phyloP scores from a whole-genome alignment of 92 coral and sea anemone genomes.

The Desmophyllum pertusum region DNA sequence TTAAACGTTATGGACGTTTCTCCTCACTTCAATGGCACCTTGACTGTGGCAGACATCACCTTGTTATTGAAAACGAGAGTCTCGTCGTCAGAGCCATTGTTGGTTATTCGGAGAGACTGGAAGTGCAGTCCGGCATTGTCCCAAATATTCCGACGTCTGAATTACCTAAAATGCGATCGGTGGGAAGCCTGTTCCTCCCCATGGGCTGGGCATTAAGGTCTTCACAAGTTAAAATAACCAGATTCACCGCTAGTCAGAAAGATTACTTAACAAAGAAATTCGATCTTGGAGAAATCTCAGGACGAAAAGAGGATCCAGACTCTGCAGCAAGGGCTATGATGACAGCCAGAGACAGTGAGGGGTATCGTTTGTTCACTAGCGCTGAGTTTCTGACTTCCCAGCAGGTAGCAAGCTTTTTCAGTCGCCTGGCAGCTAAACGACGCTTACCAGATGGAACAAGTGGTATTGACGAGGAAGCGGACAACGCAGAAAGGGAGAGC shows the following conservation, averaged over 20 bases:
- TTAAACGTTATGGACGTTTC: constrained; percentile 19
- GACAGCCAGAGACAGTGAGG: constrained; percentile 5
- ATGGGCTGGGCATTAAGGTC: constrained; percentile 35
- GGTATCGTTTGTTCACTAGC: constrained; percentile 33
- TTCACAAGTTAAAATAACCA: too few relatives aligned
- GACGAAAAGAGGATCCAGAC: constrained; percentile 39
- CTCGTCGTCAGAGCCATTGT: neutral
- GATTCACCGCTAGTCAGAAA: constrained; percentile 24
- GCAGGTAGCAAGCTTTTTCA: constrained; percentile 45
- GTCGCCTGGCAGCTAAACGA: constrained; percentile 42
- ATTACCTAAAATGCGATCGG: neutral
- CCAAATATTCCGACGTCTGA: neutral
- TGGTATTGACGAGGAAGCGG: neutral
- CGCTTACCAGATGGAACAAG: constrained; percentile 12
- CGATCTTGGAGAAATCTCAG: constrained; percentile 39
- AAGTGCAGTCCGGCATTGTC: neutral
- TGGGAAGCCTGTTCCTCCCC: too few relatives aligned
- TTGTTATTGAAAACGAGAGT: constrained; percentile 13
- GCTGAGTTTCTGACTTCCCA: constrained; percentile 35
- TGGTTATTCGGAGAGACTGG: constrained; percentile 26
- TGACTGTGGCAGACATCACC: neutral
- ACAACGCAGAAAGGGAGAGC: constrained; percentile 21
- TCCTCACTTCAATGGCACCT: constrained; percentile 17
- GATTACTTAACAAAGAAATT: constrained; percentile 27
- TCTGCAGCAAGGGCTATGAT: constrained; percentile 30